phyloP scores from a whole-genome alignment of 1,140 invertebrate species.

The Asbolus verrucosus region DNA sequence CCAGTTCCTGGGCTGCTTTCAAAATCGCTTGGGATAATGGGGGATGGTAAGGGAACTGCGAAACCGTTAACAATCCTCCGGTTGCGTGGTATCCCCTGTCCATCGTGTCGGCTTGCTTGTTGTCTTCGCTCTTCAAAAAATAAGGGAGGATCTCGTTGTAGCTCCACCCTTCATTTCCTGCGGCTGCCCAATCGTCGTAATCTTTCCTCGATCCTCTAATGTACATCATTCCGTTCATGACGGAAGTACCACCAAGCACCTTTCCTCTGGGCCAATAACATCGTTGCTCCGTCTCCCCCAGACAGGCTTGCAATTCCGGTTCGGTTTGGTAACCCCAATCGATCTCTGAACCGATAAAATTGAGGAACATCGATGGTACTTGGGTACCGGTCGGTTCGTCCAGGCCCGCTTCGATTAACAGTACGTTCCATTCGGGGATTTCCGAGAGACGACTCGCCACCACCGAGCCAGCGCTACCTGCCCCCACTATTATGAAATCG shows the following conservation, averaged over 20 bases:
- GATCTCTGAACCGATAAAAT: constrained; percentile 83
- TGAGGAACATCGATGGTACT: constrained; percentile 87
- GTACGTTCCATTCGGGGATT: constrained; percentile 81
- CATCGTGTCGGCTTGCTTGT: constrained; percentile 79
- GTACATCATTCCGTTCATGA: constrained; percentile 98
- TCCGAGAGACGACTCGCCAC: constrained; percentile 85
- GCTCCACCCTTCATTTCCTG: constrained; percentile 90
- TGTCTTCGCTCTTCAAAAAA: constrained; percentile 89
- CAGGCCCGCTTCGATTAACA: constrained; percentile 86
- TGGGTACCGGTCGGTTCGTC: constrained; percentile 87
- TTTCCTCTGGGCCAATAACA: constrained; percentile 90
- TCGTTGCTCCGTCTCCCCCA: constrained; percentile 77
- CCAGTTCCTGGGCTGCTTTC: constrained; percentile 86
- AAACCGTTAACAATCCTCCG: constrained; percentile 83
- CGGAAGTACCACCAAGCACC: constrained; percentile 91
- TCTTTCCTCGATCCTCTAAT: constrained; percentile 91
- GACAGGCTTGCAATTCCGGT: constrained; percentile 85
- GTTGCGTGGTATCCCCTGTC: constrained; percentile 82
- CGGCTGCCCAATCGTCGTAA: constrained; percentile 89
- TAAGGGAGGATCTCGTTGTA: constrained; percentile 90
- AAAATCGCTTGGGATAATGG: constrained; percentile 86
- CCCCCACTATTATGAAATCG: constrained; percentile 89
- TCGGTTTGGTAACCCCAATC: constrained; percentile 92
- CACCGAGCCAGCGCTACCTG: constrained; percentile 86
- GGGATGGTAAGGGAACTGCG: constrained; percentile 88